A percentile compares a stretch with the other conserved stretches of the same genome.
Evolutionary conservation across 64 coral and sea anemone genomes (phyloP).

Genomic region (Dendrophyllia cribrosa): DNA sequence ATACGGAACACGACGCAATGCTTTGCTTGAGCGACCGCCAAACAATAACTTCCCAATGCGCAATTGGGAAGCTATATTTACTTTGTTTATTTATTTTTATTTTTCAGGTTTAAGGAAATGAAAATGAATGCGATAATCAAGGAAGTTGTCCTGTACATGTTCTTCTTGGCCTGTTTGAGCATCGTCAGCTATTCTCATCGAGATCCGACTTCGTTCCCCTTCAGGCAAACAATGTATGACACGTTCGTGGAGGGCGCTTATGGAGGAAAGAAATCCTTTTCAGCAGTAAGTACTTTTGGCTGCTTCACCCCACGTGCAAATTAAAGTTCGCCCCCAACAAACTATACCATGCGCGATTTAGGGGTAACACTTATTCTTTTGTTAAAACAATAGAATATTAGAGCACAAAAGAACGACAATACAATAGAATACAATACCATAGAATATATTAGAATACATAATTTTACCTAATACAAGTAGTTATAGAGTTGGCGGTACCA

Average conservation of each 20-base stretch:
- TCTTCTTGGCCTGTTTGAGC: constrained; percentile 82
- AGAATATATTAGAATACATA: too few species aligned
- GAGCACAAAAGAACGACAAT: too few species aligned
- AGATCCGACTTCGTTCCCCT: constrained; percentile 77
- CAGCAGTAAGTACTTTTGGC: constrained; percentile 53
- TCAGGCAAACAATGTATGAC: constrained; percentile 80
- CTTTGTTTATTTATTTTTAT: background rate
- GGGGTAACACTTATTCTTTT: too few species aligned
- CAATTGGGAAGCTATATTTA: background rate
- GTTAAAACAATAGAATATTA: too few species aligned
- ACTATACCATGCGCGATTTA: too few species aligned
- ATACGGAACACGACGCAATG: too few species aligned
- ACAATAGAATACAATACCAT: too few species aligned
- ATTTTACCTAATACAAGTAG: too few species aligned
- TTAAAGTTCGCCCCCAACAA: background rate
- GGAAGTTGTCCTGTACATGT: constrained; percentile 76
- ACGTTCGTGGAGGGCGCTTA: constrained; percentile 76
- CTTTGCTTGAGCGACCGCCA: too few species aligned
- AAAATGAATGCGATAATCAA: constrained; percentile 91
- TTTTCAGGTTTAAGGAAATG: constrained; percentile 88
- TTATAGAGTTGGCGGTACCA: too few species aligned
- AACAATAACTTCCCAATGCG: too few species aligned
- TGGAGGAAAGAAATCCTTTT: constrained; percentile 75
- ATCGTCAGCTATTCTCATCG: constrained; percentile 91
- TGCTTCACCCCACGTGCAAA: too few species aligned